Conservation (phyloP, 2,797 vertebrate genomes). For the Periparus ater region DNA sequence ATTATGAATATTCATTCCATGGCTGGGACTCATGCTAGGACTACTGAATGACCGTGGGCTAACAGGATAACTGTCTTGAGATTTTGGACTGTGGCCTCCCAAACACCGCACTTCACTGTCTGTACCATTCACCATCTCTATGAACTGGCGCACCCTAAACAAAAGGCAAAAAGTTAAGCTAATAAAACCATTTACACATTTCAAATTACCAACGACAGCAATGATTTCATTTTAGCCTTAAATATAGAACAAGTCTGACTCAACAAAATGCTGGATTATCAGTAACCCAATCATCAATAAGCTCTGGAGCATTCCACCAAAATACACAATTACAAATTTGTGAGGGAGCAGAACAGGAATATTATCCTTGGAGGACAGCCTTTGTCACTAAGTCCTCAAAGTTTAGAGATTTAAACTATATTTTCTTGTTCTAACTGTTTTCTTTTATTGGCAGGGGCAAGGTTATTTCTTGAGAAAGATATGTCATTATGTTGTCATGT, state of each 20-base stretch:
- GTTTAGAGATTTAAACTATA: neutral
- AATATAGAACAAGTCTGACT: constrained; percentile 3
- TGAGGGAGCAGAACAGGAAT: constrained; percentile 38
- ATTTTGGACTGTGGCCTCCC: constrained; percentile 85
- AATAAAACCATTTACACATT: neutral
- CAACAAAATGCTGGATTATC: constrained; percentile 4
- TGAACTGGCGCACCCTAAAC: constrained; percentile 84
- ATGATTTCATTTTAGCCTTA: neutral
- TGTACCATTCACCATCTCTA: constrained; percentile 87
- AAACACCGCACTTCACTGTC: constrained; percentile 85
- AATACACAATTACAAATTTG: neutral
- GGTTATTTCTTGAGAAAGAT: neutral
- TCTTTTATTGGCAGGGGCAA: constrained; percentile 13
- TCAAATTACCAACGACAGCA: neutral
- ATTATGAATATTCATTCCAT: constrained; percentile 78
- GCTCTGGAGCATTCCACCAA: neutral
- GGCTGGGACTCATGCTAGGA: constrained; percentile 83
- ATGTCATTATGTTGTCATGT: neutral
- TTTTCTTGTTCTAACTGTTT: neutral
- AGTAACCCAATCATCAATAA: neutral
- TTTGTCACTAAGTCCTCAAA: neutral
- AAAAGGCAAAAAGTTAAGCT: constrained; percentile 59
- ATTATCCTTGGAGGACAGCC: neutral
- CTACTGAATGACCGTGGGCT: constrained; percentile 87
- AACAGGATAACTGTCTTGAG: constrained; percentile 83